Evolutionary conservation across 2,113 vertebrate genomes (phyloP).

Genomic region (Festucalex cinctus): DNA sequence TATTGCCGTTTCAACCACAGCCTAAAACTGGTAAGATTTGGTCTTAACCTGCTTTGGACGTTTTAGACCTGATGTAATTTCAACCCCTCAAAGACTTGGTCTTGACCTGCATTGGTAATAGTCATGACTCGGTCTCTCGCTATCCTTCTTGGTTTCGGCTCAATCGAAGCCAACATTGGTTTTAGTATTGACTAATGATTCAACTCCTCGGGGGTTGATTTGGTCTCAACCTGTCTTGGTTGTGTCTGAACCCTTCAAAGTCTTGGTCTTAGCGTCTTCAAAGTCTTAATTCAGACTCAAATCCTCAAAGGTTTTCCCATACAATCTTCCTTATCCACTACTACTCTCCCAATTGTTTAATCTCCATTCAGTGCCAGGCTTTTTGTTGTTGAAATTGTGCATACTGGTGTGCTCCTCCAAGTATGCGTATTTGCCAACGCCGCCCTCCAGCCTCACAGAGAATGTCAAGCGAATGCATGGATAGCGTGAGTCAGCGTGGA

Average conservation of each 20-base stretch:
- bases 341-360: not conserved
- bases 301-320: not conserved
- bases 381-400: not conserved
- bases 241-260: not conserved
- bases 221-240: not conserved
- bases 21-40: not conserved
- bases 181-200: too few species aligned
- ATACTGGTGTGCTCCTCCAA: slow-evolving; percentile 15
- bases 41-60: not conserved
- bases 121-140: not conserved
- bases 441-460: slow-evolving; percentile 29
- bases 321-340: not conserved
- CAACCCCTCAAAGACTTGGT: too few species aligned
- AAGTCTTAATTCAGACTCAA: not conserved
- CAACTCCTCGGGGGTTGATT: too few species aligned
- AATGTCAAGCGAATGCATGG: slow-evolving; percentile 51
- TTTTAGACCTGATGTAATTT: not conserved
- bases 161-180: too few species aligned
- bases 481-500: slow-evolving; percentile 53
- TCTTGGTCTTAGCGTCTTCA: not conserved
- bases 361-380: not conserved
- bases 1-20: not conserved
- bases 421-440: slow-evolving; percentile 28
- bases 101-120: not conserved
- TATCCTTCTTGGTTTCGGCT: not conserved